Base-by-base conservation (phyloP, 1,140 invertebrate species). In the Diabrotica virgifera region DNA sequence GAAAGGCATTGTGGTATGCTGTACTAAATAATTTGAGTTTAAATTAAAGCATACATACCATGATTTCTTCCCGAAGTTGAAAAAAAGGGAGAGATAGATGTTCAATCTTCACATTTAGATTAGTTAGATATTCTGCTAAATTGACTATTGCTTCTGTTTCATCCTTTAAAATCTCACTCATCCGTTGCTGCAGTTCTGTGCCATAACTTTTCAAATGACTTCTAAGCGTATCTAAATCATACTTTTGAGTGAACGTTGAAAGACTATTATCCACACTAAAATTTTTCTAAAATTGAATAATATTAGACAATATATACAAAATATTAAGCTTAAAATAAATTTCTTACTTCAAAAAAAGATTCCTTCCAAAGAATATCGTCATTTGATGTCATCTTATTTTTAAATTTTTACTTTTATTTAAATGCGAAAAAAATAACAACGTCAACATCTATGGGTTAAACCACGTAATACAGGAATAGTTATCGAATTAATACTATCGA, bases 141-240 rank as follows among this genome's bases (percentile, higher is more conserved):
- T 76, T 74, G 6, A 76, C 74, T 54, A 77, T 77, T 8, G 70
- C 69, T 69, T 77, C 74, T 2, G 76, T 77, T 69, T 77, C 74
- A 54, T 67, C 72, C 69, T 76, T 77, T n/a, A 77, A 64, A 60
- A 77, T 77, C 46, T 77, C 72, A 35, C 70, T 66, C 74, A 76
- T 77, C 51, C 70, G 61, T 51, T 66, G 58, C 24, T 76, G 74
- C 9, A 77, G 58, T 24, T 74, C 72, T 6, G 65, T 61, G 6
- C 71, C 75, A 69, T 74, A 77, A 36, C 63, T 68, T 66, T 76
- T 77, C 50, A 77, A 64, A 56, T 74, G 67, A 46, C 56, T 71
- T 46, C 69, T 58, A 5, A 77, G 65, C 10, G 70, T 70, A 37
- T 74, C 72, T 65, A 77, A 74, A 63, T 76, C 71, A 5, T 69